Evolutionary conservation across 2,113 vertebrate genomes (phyloP).

Genomic region (Vombatus ursinus): DNA sequence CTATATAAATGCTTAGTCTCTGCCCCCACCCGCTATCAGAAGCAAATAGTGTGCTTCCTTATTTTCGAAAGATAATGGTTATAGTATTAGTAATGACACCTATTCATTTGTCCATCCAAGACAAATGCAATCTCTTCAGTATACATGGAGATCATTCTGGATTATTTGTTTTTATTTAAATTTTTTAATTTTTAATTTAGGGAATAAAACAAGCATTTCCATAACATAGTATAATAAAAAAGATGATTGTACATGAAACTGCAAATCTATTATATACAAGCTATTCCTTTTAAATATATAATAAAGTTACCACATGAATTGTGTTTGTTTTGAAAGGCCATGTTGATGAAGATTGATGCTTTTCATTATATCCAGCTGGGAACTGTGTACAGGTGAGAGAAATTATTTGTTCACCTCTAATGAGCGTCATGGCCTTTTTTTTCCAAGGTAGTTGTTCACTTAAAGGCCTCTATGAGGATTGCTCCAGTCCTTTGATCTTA

Average conservation of each 20-base stretch:
- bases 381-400: conserved; percentile 88
- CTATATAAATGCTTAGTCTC: neutral
- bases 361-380: conserved; percentile 98
- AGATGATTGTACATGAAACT: neutral
- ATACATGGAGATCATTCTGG: neutral
- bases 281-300: fast-evolving
- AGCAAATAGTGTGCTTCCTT: neutral
- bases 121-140: neutral
- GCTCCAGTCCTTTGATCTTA: neutral
- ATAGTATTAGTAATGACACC: neutral
- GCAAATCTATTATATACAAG: neutral
- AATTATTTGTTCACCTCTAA: neutral
- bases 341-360: conserved; percentile 99
- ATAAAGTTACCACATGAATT: neutral
- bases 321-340: conserved; percentile 83
- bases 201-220: neutral
- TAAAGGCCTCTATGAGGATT: neutral
- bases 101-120: neutral
- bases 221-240: neutral
- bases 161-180: neutral
- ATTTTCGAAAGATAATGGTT: neutral
- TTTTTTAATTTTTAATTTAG: neutral
- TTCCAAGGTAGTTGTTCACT: neutral
- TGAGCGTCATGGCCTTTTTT: neutral
- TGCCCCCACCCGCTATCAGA: neutral